Conservation (phyloP, 2,113 vertebrate genomes). For the Leiothrix lutea region DNA sequence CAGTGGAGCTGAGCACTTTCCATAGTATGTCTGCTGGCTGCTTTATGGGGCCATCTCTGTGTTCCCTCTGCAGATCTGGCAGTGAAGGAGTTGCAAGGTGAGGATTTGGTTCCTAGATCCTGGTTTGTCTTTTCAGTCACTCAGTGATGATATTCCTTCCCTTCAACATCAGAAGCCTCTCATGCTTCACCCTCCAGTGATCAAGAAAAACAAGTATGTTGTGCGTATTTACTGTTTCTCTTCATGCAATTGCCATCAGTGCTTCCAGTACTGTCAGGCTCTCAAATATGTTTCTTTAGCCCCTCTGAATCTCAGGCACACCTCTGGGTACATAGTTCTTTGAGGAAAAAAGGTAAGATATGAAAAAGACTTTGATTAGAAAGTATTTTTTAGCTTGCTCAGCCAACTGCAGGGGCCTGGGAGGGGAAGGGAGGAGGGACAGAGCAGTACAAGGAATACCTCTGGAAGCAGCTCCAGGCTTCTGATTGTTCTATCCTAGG, state of each 20-base stretch:
- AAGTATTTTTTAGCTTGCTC: neutral
- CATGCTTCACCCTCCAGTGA: neutral
- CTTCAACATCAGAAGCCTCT: neutral
- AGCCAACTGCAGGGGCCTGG: neutral
- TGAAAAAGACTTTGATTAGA: neutral
- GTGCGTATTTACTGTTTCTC: neutral
- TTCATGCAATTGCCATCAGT: neutral
- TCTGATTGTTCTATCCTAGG: neutral
- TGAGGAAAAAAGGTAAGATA: neutral
- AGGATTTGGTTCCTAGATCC: neutral
- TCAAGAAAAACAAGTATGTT: neutral
- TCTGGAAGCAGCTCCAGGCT: neutral
- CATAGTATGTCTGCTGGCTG: neutral
- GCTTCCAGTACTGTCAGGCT: neutral
- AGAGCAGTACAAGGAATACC: neutral
- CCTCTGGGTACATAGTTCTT: neutral
- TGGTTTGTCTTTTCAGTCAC: neutral
- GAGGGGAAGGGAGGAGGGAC: neutral
- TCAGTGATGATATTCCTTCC: neutral
- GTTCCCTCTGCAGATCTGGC: conserved; percentile 52
- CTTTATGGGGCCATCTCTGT: neutral
- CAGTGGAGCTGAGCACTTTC: neutral
- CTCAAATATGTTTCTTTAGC: neutral
- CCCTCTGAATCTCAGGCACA: neutral
- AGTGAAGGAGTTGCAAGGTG: conserved; percentile 51